A percentile compares a stretch with the other conserved stretches of the same genome.
These are phyloP conservation scores for Megaptera novaeangliae DNA, from an alignment of 2,113 vertebrate genomes.

Conservation along the genomic window DNA sequence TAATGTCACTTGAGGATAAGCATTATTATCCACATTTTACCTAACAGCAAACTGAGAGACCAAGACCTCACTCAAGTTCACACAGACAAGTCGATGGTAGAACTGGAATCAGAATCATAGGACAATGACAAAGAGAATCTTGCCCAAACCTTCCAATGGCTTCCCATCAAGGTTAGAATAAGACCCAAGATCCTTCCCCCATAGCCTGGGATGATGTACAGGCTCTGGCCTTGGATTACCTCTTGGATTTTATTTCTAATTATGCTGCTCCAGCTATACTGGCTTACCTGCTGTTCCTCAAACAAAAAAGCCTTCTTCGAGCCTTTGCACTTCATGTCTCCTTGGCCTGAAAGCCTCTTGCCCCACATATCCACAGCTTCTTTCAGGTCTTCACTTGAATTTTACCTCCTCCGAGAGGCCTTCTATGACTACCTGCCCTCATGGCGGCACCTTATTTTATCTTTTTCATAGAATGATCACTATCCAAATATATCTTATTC, in stretches of 20 bases:
- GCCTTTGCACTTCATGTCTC: not conserved
- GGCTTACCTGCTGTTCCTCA: not conserved
- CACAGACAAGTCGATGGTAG: not conserved
- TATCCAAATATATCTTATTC: not conserved
- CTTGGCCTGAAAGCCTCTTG: not conserved
- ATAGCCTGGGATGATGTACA: not conserved
- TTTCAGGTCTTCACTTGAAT: slow-evolving; percentile 16
- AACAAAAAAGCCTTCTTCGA: not conserved
- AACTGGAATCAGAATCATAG: not conserved
- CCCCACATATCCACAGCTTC: not conserved
- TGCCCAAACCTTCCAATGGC: not conserved
- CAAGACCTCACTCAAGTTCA: not conserved
- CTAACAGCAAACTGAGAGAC: not conserved
- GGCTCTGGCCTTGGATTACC: not conserved
- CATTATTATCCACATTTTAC: not conserved
- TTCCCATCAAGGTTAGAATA: not conserved
- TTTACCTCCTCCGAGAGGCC: not conserved
- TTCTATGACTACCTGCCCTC: not conserved
- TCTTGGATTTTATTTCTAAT: not conserved
- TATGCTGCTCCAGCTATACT: not conserved
- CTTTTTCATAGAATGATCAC: not conserved
- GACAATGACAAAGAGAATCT: not conserved
- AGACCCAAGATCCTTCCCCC: not conserved
- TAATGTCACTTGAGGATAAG: not conserved
- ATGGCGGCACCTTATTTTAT: not conserved